phyloP scores from a whole-genome alignment of 2,797 vertebrate species.

The Rousettus madagascariensis region DNA sequence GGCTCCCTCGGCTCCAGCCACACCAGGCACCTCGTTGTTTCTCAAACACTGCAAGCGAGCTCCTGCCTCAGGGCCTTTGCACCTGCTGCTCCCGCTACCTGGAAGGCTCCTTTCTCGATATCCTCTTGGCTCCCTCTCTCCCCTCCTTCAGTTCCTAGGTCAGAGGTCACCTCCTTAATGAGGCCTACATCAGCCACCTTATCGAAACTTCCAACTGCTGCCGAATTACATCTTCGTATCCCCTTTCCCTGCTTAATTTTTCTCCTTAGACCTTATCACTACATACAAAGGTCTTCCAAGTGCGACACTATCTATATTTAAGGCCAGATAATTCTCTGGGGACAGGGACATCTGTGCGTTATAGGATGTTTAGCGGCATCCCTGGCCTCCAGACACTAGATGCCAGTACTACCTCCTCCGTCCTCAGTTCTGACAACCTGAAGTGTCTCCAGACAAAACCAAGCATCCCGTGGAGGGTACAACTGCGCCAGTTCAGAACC shows the following conservation, averaged over 20 bases:
- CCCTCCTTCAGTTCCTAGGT: not conserved
- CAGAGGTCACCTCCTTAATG: not conserved
- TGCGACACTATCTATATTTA: fast-evolving
- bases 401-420: not conserved
- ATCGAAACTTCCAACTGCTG: not conserved
- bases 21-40: not conserved
- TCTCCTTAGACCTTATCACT: not conserved
- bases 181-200: not conserved
- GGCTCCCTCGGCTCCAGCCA: not conserved
- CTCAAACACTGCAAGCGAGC: not conserved
- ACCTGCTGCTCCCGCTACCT: not conserved
- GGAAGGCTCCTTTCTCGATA: not conserved
- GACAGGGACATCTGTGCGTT: fast-evolving
- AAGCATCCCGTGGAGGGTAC: not conserved
- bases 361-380: not conserved
- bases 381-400: not conserved
- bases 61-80: not conserved
- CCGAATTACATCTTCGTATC: not conserved
- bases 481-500: not conserved
- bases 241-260: not conserved
- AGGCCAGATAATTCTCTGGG: not conserved
- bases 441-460: not conserved
- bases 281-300: fast-evolving
- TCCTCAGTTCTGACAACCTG: not conserved
- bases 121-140: not conserved